A percentile compares a stretch with the other conserved stretches of the same genome.
These are phyloP conservation scores for Neogobius melanostomus DNA, from an alignment of 2,113 vertebrate species.

Conservation along the genomic window DNA sequence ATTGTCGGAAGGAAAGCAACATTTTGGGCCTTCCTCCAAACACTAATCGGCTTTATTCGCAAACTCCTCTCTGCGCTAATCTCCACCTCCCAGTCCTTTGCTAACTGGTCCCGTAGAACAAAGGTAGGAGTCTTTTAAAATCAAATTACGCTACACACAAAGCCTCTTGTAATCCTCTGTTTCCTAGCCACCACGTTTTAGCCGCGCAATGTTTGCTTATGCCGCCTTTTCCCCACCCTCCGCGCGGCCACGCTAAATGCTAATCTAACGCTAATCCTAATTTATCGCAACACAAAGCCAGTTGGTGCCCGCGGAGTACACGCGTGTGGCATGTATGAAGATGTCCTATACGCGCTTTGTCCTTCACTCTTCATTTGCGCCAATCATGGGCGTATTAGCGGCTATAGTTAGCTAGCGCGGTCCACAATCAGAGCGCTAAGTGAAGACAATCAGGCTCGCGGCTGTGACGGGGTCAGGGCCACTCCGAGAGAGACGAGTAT, in stretches of 20 bases:
- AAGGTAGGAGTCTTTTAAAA: slow-evolving; percentile 75
- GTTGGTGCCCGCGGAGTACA: slow-evolving; percentile 5
- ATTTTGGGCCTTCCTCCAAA: slow-evolving; percentile 66
- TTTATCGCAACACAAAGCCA: slow-evolving; percentile 43
- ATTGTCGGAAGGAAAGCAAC: slow-evolving; percentile 33
- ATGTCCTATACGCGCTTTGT: slow-evolving; percentile 28
- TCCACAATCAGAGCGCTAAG: slow-evolving; percentile 57
- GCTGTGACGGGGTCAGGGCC: neutral
- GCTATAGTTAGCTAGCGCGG: slow-evolving; percentile 40
- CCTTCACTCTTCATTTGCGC: slow-evolving; percentile 48
- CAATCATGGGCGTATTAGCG: slow-evolving; percentile 58
- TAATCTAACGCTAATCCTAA: slow-evolving; percentile 58
- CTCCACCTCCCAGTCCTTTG: slow-evolving; percentile 61
- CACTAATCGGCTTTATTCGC: slow-evolving; percentile 73
- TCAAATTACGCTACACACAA: slow-evolving; percentile 66
- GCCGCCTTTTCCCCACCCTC: slow-evolving; percentile 30
- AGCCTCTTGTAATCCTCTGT: slow-evolving; percentile 74
- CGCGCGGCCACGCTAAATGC: slow-evolving; percentile 42
- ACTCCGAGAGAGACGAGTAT: neutral
- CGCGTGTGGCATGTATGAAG: slow-evolving; percentile 14
- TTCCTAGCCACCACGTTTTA: slow-evolving; percentile 49
- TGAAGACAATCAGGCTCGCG: slow-evolving; percentile 50
- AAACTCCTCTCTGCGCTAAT: slow-evolving; percentile 66
- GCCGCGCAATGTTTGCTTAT: slow-evolving; percentile 1
- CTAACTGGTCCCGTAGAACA: slow-evolving; percentile 63